Evolutionary conservation across 1,140 invertebrate species (phyloP).

Genomic region (Drosophila dunni): DNA sequence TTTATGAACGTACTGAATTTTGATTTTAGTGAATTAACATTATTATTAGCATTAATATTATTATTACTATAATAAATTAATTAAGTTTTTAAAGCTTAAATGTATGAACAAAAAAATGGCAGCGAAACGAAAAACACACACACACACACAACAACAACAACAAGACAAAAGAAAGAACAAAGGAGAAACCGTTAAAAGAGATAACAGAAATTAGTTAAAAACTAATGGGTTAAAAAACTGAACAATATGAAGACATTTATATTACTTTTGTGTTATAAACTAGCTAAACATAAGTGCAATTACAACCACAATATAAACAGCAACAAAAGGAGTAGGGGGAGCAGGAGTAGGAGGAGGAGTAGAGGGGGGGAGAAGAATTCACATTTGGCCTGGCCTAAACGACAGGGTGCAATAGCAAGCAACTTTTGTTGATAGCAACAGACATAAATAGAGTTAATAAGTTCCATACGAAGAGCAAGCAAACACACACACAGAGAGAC

Average conservation of each 20-base stretch:
- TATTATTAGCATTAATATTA: constrained; percentile 27
- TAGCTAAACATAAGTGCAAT: constrained; percentile 67
- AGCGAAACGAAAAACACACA: constrained; percentile 20
- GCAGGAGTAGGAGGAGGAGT: constrained; percentile 4
- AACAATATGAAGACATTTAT: constrained; percentile 41
- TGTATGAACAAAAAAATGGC: constrained; percentile 26
- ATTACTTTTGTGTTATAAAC: constrained; percentile 16
- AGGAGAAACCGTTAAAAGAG: not conserved
- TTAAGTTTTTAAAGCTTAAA: constrained; percentile 16
- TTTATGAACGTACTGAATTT: constrained; percentile 68
- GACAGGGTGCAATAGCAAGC: constrained; percentile 37
- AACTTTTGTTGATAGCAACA: constrained; percentile 25
- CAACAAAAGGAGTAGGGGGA: not conserved
- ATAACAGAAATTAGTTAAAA: constrained; percentile 25
- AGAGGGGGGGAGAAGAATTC: constrained; percentile 17
- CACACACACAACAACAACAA: constrained; percentile 2
- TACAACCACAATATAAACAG: constrained; percentile 44
- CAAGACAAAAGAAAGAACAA: constrained; percentile 12
- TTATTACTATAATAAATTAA: constrained; percentile 30
- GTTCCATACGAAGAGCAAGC: not conserved
- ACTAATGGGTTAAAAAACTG: constrained; percentile 8
- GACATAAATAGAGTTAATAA: constrained; percentile 16
- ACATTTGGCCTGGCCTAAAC: constrained; percentile 25
- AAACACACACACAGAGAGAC: not conserved
- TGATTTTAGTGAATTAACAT: constrained; percentile 54